Percentiles rank a stretch among this genome's conserved stretches.
Conservation (phyloP, 2,113 vertebrate genomes). For the Chauna torquata region DNA sequence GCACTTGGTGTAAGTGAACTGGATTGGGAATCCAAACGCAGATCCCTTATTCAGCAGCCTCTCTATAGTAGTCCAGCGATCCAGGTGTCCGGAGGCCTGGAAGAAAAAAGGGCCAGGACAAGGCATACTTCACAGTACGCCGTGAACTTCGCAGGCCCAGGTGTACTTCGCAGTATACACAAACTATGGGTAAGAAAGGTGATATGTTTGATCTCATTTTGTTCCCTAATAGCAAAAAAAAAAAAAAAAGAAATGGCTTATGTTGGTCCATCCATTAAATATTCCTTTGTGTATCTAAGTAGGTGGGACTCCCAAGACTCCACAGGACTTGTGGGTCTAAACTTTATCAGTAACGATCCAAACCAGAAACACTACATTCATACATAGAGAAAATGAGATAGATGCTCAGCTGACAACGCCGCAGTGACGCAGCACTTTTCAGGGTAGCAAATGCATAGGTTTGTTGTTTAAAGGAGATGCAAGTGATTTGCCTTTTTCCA, state of each 20-base stretch:
- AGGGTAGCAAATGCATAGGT: background rate
- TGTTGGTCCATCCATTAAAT: background rate
- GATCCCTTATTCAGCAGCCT: background rate
- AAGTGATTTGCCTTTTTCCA: background rate
- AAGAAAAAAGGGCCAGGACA: background rate
- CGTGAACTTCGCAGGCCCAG: too few relatives aligned
- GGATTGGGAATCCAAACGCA: background rate
- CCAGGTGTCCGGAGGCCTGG: background rate
- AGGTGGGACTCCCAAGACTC: background rate
- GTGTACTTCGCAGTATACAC: background rate
- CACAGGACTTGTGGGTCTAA: background rate
- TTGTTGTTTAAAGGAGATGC: background rate
- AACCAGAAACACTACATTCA: background rate
- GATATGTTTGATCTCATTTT: background rate
- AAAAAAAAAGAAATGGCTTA: background rate
- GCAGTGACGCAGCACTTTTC: constrained; percentile 4
- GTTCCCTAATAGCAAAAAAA: background rate
- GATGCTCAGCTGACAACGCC: background rate
- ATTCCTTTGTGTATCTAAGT: background rate
- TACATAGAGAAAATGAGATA: background rate
- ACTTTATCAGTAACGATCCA: background rate
- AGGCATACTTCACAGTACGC: background rate
- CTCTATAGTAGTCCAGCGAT: background rate
- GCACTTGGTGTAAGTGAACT: background rate
- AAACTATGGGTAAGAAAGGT: background rate